phyloP scores from a whole-genome alignment of 2,113 vertebrate genomes.

The Cavia porcellus region DNA sequence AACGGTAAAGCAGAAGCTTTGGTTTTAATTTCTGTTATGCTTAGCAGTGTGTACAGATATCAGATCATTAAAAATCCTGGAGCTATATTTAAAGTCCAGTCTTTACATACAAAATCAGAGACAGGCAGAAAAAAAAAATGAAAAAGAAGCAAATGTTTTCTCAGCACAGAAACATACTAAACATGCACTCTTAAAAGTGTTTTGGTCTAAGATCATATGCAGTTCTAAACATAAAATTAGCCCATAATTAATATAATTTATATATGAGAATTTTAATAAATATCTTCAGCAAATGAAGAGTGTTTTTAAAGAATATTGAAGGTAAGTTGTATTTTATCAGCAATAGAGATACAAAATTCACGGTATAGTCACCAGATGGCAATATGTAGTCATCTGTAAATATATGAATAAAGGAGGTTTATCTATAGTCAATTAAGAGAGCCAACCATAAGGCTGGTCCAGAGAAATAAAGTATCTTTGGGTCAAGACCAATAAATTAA shows the following conservation, averaged over 20 bases:
- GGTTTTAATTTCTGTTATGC: not conserved
- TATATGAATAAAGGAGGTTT: not conserved
- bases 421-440: not conserved
- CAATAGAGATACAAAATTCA: not conserved
- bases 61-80: not conserved
- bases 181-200: not conserved
- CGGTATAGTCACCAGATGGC: not conserved
- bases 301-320: slow-evolving; percentile 31
- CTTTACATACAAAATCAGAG: not conserved
- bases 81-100: not conserved
- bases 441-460: not conserved
- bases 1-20: not conserved
- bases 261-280: not conserved
- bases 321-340: not conserved
- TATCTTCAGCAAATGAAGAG: not conserved
- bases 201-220: not conserved
- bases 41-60: not conserved
- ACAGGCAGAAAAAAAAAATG: not conserved
- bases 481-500: not conserved
- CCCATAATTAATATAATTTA: not conserved
- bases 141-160: not conserved
- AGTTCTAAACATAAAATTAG: not conserved
- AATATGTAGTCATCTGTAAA: not conserved
- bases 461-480: slow-evolving; percentile 44
- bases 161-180: not conserved